A percentile compares a stretch with the other conserved stretches of the same genome.
These are phyloP conservation scores for Apodemia zela DNA, from an alignment of 2,888 invertebrate species.

Conservation along the genomic window DNA sequence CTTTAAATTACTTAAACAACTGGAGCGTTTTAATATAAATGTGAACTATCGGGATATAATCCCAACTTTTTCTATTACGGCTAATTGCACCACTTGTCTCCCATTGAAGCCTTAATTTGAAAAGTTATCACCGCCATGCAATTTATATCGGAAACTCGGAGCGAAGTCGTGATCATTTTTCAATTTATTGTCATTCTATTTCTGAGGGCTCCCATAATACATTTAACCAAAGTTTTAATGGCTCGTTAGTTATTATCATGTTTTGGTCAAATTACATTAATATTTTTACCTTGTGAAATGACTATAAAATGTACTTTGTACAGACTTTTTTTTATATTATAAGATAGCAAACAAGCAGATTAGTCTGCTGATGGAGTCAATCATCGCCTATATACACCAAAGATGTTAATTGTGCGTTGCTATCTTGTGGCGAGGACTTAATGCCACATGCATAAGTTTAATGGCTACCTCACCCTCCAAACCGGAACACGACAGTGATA, in stretches of 20 bases:
- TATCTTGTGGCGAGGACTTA: too few species aligned
- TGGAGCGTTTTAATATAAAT: constrained; percentile 27
- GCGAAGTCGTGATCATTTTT: constrained; percentile 28
- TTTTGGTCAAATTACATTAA: not conserved
- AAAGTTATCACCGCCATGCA: constrained; percentile 37
- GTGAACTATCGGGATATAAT: constrained; percentile 39
- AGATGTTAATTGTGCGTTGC: too few species aligned
- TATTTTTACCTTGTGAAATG: not conserved
- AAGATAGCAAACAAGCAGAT: too few species aligned
- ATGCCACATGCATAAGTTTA: too few species aligned
- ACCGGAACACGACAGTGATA: too few species aligned
- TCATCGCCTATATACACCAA: too few species aligned
- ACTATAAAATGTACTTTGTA: not conserved
- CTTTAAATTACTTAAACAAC: constrained; percentile 23
- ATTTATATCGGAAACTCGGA: constrained; percentile 34
- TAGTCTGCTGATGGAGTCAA: too few species aligned
- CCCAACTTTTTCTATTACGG: constrained; percentile 39
- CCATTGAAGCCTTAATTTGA: constrained; percentile 37
- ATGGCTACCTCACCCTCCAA: too few species aligned
- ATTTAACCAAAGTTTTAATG: constrained; percentile 1
- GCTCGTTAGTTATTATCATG: not conserved
- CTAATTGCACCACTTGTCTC: constrained; percentile 38
- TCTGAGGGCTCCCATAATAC: constrained; percentile 1
- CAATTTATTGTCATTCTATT: constrained; percentile 24
- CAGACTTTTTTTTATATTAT: too few species aligned